Conservation (phyloP, 2,888 invertebrate species). For the Autographa gamma region DNA sequence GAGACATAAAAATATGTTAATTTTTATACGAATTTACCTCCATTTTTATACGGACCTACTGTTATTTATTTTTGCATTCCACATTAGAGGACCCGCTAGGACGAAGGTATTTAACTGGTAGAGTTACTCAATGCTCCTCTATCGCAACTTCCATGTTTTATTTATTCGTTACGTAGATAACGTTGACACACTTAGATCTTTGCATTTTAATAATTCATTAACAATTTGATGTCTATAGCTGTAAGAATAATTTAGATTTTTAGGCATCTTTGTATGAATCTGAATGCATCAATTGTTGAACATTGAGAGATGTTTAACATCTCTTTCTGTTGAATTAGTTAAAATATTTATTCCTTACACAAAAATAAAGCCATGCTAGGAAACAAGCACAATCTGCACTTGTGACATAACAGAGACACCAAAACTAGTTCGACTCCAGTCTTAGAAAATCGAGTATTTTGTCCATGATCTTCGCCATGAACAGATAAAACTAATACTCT, state of each 20-base stretch:
- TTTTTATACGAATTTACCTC: background rate
- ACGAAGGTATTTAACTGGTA: constrained; percentile 28
- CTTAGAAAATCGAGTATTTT: too few species aligned
- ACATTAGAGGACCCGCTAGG: constrained; percentile 25
- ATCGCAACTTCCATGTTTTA: constrained; percentile 61
- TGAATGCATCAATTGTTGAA: too few species aligned
- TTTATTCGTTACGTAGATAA: constrained; percentile 59
- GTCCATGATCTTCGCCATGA: too few species aligned
- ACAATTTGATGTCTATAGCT: constrained; percentile 30
- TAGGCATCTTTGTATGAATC: background rate
- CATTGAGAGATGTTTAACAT: too few species aligned
- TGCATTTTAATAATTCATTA: constrained; percentile 41
- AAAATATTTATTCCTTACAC: too few species aligned
- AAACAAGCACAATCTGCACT: too few species aligned
- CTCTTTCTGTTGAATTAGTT: too few species aligned
- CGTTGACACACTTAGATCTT: constrained; percentile 49
- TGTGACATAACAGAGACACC: too few species aligned
- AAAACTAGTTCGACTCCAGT: too few species aligned
- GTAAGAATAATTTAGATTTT: too few species aligned
- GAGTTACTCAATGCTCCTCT: constrained; percentile 56
- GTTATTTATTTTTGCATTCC: background rate
- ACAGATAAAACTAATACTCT: too few species aligned
- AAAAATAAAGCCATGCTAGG: too few species aligned
- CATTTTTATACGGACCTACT: background rate
- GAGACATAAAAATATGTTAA: background rate